Conservation (phyloP, 2,888 invertebrate species). For the Macaria notata region DNA sequence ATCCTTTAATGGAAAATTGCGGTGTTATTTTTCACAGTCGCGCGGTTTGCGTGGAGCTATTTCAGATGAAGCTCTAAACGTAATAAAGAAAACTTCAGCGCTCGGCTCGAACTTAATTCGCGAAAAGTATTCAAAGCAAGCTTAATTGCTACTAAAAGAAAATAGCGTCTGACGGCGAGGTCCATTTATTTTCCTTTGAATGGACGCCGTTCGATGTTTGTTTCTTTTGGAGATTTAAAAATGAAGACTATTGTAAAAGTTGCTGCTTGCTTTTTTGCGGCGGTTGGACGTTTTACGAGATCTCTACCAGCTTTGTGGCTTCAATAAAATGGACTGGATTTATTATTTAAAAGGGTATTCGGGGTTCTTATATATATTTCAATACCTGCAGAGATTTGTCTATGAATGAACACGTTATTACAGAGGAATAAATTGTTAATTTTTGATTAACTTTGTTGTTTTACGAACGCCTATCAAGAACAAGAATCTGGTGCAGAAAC, state of each 20-base stretch:
- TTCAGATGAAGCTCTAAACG: slow-evolving; percentile 13
- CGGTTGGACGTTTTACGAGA: slow-evolving; percentile 28
- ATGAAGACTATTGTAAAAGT: slow-evolving; percentile 23
- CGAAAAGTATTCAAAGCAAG: slow-evolving; percentile 36
- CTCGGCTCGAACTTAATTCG: slow-evolving; percentile 23
- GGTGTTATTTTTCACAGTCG: slow-evolving; percentile 12
- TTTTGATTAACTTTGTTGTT: too few relatives aligned
- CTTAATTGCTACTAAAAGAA: slow-evolving; percentile 46
- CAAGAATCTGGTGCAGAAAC: slow-evolving; percentile 7
- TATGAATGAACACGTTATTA: too few relatives aligned
- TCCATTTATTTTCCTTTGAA: slow-evolving; percentile 40
- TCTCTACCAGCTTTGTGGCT: slow-evolving; percentile 21
- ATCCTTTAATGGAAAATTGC: background rate
- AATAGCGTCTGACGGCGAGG: slow-evolving; percentile 37
- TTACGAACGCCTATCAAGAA: background rate
- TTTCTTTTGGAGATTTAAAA: slow-evolving; percentile 28
- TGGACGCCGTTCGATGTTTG: slow-evolving; percentile 25
- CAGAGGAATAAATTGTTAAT: too few relatives aligned
- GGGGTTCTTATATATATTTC: slow-evolving; percentile 1
- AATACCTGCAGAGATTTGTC: background rate
- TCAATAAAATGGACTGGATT: slow-evolving; percentile 24
- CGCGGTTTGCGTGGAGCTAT: slow-evolving; percentile 19
- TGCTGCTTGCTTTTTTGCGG: slow-evolving; percentile 20
- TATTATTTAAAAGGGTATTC: slow-evolving; percentile 29
- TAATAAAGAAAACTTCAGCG: slow-evolving; percentile 16